phyloP scores from a whole-genome alignment of 2,888 invertebrate genomes.

The Ormyrus labotus region DNA sequence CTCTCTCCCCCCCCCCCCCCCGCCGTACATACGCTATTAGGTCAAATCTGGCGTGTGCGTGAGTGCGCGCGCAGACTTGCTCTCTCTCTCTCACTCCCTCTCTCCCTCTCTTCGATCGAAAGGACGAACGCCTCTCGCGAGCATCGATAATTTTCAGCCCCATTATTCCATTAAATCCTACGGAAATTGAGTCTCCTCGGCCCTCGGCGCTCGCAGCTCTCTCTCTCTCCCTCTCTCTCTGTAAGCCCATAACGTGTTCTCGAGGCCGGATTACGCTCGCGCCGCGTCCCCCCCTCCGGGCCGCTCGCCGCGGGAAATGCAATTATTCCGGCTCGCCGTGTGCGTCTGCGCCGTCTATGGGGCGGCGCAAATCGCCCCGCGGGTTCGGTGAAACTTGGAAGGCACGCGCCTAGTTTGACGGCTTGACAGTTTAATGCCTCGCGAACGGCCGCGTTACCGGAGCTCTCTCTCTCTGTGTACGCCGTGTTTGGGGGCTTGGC shows the following conservation, averaged over 20 bases:
- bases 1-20: not conserved
- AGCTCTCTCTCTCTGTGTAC: not conserved
- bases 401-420: not conserved
- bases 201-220: not conserved
- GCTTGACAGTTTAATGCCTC: slow-evolving; percentile 17
- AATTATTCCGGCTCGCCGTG: slow-evolving; percentile 22
- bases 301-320: slow-evolving; percentile 13
- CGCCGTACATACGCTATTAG: slow-evolving; percentile 2
- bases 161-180: slow-evolving; percentile 52
- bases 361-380: not conserved
- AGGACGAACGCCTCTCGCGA: slow-evolving; percentile 4
- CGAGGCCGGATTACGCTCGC: slow-evolving; percentile 18
- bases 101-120: not conserved
- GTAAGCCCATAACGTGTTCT: slow-evolving; percentile 18
- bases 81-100: too few relatives aligned
- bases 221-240: not conserved
- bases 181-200: slow-evolving; percentile 47
- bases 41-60: slow-evolving; percentile 1
- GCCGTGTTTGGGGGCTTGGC: too few relatives aligned
- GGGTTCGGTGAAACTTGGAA: not conserved
- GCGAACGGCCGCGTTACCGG: not conserved
- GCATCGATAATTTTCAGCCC: slow-evolving; percentile 52
- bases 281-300: not conserved
- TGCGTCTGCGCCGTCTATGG: not conserved
- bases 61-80: not conserved